Evolutionary conservation across 2,888 invertebrate genomes (phyloP).

Genomic region (Drosophila peninsularis): DNA sequence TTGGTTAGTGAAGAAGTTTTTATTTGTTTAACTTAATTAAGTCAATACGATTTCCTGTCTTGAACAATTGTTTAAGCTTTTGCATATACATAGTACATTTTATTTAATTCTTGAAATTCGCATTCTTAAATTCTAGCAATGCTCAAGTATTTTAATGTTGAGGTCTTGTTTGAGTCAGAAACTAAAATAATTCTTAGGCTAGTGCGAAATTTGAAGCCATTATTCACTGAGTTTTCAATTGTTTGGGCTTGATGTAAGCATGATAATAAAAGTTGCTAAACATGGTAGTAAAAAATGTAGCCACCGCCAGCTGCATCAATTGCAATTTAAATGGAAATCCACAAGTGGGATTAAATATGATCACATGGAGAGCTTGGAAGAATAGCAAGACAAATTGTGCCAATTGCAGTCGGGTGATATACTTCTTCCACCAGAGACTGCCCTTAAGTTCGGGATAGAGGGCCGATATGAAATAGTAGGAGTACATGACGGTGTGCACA

Average conservation of each 20-base stretch:
- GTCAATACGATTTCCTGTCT: neutral
- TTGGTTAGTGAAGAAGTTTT: neutral
- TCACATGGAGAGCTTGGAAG: conserved; percentile 85
- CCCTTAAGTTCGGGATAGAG: conserved; percentile 84
- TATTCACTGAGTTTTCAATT: conserved; percentile 12
- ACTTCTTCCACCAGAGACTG: conserved; percentile 86
- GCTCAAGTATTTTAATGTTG: neutral
- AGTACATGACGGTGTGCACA: conserved; percentile 85
- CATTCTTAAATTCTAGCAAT: neutral
- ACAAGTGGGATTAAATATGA: conserved; percentile 85
- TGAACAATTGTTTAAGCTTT: neutral
- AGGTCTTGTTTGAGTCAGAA: neutral
- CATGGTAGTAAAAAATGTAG: conserved; percentile 86
- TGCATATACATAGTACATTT: neutral
- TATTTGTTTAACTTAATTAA: neutral
- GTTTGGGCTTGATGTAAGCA: conserved; percentile 29
- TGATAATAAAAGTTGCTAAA: conserved; percentile 86
- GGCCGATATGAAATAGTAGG: conserved; percentile 85
- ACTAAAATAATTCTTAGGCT: neutral
- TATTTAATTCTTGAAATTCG: neutral
- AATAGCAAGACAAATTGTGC: conserved; percentile 88
- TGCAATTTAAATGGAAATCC: conserved; percentile 85
- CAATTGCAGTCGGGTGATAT: conserved; percentile 85
- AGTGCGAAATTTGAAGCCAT: neutral
- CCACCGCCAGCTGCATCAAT: conserved; percentile 85